These are phyloP conservation scores for Notodonta ziczac DNA, from an alignment of 2,888 invertebrate genomes.

Conservation along the genomic window DNA sequence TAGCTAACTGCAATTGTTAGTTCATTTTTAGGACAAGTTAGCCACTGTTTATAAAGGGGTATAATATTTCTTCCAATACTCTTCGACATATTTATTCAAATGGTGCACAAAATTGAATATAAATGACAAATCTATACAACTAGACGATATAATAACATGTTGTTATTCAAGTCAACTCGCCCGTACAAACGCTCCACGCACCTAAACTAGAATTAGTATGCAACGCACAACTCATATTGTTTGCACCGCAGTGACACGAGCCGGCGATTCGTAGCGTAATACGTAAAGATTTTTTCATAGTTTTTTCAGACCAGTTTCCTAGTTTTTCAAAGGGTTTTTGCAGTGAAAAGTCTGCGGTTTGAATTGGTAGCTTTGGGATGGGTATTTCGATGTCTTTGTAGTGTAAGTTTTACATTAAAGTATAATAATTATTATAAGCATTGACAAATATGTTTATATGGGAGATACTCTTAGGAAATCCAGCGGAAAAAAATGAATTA, in stretches of 20 bases:
- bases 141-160: not conserved
- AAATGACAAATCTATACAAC: too few relatives aligned
- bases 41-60: too few relatives aligned
- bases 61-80: too few relatives aligned
- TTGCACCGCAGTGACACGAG: conserved; percentile 52
- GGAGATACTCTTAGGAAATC: too few relatives aligned
- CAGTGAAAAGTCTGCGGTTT: not conserved
- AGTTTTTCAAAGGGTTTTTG: conserved; percentile 23
- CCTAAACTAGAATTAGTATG: conserved; percentile 65
- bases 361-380: not conserved
- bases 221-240: conserved; percentile 56
- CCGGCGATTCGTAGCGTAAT: conserved; percentile 45
- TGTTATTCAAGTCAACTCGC: conserved; percentile 19
- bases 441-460: too few relatives aligned
- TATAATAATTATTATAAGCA: too few relatives aligned
- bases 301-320: conserved; percentile 14
- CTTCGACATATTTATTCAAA: too few relatives aligned
- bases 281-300: conserved; percentile 39
- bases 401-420: too few relatives aligned
- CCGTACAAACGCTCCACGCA: conserved; percentile 28
- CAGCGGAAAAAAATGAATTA: too few relatives aligned
- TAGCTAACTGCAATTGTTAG: too few relatives aligned
- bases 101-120: too few relatives aligned
- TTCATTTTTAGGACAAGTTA: too few relatives aligned
- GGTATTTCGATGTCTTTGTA: not conserved